Conservation (phyloP, 2,113 vertebrate species). For the Spea bombifrons region DNA sequence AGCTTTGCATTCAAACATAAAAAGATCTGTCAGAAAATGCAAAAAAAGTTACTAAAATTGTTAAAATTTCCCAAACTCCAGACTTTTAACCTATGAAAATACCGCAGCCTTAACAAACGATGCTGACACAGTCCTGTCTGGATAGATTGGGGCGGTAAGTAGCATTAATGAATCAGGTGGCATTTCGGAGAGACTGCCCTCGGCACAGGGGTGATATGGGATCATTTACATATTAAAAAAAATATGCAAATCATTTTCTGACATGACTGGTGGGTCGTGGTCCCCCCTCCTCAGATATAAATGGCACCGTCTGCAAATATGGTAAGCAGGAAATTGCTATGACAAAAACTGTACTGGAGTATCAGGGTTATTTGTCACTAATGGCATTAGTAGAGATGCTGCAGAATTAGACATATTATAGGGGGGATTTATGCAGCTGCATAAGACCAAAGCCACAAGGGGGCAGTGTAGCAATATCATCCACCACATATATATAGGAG, state of each 20-base stretch:
- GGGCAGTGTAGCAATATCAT: too few species aligned
- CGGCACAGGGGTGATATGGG: conserved; percentile 11
- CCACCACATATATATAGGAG: too few species aligned
- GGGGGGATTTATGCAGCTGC: too few species aligned
- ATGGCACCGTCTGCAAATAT: too few species aligned
- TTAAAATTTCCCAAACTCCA: conserved; percentile 27
- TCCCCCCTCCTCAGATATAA: not conserved
- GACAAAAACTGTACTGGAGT: too few species aligned
- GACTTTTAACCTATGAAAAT: conserved; percentile 37
- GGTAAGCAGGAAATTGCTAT: too few species aligned
- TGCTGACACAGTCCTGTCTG: conserved; percentile 5
- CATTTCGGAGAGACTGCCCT: conserved; percentile 32
- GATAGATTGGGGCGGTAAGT: conserved; percentile 3
- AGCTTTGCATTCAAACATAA: conserved; percentile 7
- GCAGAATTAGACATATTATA: too few species aligned
- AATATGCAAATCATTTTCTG: conserved; percentile 16
- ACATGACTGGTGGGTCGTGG: not conserved
- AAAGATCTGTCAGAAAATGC: not conserved
- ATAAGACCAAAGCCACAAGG: too few species aligned
- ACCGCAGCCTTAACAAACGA: conserved; percentile 12
- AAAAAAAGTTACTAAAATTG: conserved; percentile 10
- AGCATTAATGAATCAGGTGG: conserved; percentile 35
- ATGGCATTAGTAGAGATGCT: too few species aligned
- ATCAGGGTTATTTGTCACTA: too few species aligned
- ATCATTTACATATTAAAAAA: conserved; percentile 32